Base-by-base conservation (phyloP, 37 sponge, comb jelly and placozoan species). In the Trichoplax adhaerens region DNA sequence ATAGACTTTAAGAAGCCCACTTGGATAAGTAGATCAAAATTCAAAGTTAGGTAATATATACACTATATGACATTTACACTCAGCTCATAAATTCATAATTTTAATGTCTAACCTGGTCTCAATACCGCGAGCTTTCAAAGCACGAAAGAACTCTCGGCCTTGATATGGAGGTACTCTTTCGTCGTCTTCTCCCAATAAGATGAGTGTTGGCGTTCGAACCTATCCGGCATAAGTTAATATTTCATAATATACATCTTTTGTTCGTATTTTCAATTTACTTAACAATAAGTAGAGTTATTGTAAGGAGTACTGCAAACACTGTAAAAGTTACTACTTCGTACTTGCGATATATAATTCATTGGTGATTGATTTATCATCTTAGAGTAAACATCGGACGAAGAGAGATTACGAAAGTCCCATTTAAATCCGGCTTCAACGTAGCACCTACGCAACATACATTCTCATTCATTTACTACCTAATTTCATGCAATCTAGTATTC, bases 321-420 rank as follows among this genome's bases (percentile, higher is more conserved):
- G 75, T 2, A 66, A 74, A 48, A 63, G 73, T 48, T 60, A 5
- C 73, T 63, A 61, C 58, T 56, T 3, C 49, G 73, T 5, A 72
- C 4, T 51, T 62, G 60, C 8, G 7, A 54, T 6, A 67, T 65
- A 58, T 57, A 48, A 1, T 29, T 58, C 52, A 91, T 95, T 50
- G 96, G 96, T 12, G 96, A 95, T 12, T 52, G 53, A 1, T 69
- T n/a, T 6, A 83, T 65, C 84, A 95, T 79, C 2, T 56, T 69
- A 5, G 70, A 58, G n/a, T 79, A 66, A 3, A 62, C 64, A 48
- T 79, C 84, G 6, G 74, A 55, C 29, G 81, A 77, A 2, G 77
- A 72, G 0, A 80, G 69, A 47, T 48, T 77, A 49, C 60, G 68
- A 52, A 77, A 63, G 72, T 77, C 80, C 72, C 77, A 59, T 47